Base-by-base conservation (phyloP, 2,888 invertebrate species). In the Synanthedon vespiformis region DNA sequence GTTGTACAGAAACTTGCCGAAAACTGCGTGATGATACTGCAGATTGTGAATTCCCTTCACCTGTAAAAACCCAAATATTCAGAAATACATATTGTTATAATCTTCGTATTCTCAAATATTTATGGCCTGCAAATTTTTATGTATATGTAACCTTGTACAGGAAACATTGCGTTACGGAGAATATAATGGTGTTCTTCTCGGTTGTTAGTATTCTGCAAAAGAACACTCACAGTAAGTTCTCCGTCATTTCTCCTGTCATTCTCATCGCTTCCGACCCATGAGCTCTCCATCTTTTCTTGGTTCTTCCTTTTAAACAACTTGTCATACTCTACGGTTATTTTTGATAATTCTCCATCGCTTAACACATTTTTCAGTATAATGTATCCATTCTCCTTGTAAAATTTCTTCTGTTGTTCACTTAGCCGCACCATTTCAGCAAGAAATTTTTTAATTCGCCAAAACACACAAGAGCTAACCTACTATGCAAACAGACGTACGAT, bases 31-130 rank as follows among this genome's bases (percentile, higher is more conserved):
- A 58, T 90, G 89, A 75, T 87, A 88, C 68, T 90, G 90, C 8
- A 90, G 70, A 64, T 89, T 89, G 65, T 90, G 90, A 48, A 90
- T 88, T 0, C 89, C 89, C 67, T 89, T 88, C 5, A 90, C 89
- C 89, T 90, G 57, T 0, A 51, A n/a, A 44, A 44, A 4, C 10
- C 34, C 6, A 34, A 8, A 34, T 22, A 22, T 0, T 34, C 2
- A 34, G 8, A 34, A 10, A 1, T 10, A 34, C 2, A 10, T 34
- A n/a, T n/a, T n/a, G n/a, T 10, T 34, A 34, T 34, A 10, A 10
- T 34, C 8, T 34, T 34, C 8, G 27, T 34, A 8, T 34, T 34
- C 10, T 10, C 8, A 22, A 5, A 22, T 22, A 5, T 22, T 22
- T 5, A 22, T 22, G 1, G 22, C 4, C 10, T 27, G 5, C 27